A percentile compares a stretch with the other conserved stretches of the same genome.
phyloP scores from a whole-genome alignment of 2,113 vertebrate species.

The Ceuthmochares aereus region DNA sequence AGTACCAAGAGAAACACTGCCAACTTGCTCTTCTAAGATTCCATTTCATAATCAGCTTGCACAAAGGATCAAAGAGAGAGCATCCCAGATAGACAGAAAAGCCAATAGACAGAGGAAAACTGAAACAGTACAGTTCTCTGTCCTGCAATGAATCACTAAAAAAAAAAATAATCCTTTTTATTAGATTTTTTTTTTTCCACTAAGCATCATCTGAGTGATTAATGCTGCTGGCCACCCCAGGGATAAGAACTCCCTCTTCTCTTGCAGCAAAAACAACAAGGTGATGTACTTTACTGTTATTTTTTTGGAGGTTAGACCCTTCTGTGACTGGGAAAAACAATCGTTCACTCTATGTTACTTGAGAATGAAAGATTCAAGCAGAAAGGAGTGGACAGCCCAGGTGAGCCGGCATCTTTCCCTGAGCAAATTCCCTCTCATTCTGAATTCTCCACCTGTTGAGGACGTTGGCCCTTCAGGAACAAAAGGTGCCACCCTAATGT shows the following conservation, averaged over 20 bases:
- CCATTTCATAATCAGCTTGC: not conserved
- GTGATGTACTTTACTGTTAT: not conserved
- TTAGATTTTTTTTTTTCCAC: not conserved
- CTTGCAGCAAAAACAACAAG: not conserved
- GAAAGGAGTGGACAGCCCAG: not conserved
- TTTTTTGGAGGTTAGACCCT: not conserved
- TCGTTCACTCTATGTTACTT: not conserved
- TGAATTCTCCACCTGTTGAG: not conserved
- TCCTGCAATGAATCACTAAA: not conserved
- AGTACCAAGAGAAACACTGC: not conserved
- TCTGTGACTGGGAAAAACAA: not conserved
- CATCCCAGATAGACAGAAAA: not conserved
- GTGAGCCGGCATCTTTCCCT: not conserved
- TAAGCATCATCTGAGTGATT: not conserved
- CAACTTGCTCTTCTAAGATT: not conserved
- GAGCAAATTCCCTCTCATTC: not conserved
- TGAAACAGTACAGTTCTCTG: not conserved
- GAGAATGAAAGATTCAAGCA: not conserved
- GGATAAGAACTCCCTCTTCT: not conserved
- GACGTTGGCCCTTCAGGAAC: no score
- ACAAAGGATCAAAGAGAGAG: not conserved
- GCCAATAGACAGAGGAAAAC: not conserved
- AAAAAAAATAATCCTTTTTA: not conserved
- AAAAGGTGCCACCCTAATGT: not conserved
- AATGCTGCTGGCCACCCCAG: not conserved